Evolutionary conservation across 1,140 invertebrate species (phyloP).

Genomic region (Drosophila saltans): DNA sequence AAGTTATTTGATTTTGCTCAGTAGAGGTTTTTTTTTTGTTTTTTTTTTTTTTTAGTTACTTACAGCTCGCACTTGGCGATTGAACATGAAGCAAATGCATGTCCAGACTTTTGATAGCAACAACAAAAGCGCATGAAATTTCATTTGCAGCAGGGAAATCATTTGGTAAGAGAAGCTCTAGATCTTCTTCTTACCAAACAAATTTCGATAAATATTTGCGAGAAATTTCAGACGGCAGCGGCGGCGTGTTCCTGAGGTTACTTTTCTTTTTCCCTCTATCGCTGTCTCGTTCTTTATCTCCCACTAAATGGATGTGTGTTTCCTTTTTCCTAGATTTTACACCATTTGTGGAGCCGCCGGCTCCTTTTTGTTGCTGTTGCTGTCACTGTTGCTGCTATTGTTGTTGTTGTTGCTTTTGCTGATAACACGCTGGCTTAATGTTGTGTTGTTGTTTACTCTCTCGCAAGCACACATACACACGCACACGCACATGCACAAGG

Average conservation of each 20-base stretch:
- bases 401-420: slow-evolving; percentile 16
- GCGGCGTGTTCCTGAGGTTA: slow-evolving; percentile 3
- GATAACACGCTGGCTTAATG: slow-evolving; percentile 18
- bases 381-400: not conserved
- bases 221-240: slow-evolving; percentile 19
- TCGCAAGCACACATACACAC: not conserved
- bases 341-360: slow-evolving; percentile 2
- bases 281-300: not conserved
- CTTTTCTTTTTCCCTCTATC: not conserved
- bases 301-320: not conserved
- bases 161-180: slow-evolving; percentile 85
- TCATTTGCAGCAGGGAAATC: slow-evolving; percentile 98
- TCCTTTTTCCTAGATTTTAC: not conserved
- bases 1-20: not conserved
- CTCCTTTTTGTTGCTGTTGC: not conserved
- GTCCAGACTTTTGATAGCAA: slow-evolving; percentile 98
- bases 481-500: slow-evolving; percentile 10
- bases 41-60: slow-evolving; percentile 84
- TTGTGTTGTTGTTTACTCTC: slow-evolving; percentile 17
- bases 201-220: slow-evolving; percentile 7
- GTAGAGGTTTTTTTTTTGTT: slow-evolving; percentile 1
- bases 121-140: slow-evolving; percentile 96
- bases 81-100: slow-evolving; percentile 98
- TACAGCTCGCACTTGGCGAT: slow-evolving; percentile 97
- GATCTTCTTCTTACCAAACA: slow-evolving; percentile 60